These are phyloP conservation scores for Zelleria hepariella DNA, from an alignment of 2,888 invertebrate genomes.

Conservation along the genomic window DNA sequence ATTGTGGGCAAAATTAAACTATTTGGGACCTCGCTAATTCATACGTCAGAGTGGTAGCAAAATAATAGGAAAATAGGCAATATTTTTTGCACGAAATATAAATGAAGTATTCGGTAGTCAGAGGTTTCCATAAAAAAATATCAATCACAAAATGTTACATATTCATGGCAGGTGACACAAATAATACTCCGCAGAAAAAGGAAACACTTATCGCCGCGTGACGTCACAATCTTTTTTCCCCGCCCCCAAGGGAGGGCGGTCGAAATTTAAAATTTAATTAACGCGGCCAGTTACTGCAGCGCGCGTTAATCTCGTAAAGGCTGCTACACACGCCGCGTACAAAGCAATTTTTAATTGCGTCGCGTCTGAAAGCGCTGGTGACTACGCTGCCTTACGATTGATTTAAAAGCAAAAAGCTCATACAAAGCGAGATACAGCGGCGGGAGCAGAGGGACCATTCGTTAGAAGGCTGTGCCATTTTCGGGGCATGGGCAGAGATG, in stretches of 20 bases:
- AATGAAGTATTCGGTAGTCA: background rate
- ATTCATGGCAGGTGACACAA: background rate
- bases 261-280: conserved; percentile 60
- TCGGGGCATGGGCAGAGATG: no score
- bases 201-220: background rate
- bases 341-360: conserved; percentile 65
- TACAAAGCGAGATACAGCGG: background rate
- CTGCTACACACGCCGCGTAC: conserved; percentile 42
- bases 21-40: no score
- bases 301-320: conserved; percentile 54
- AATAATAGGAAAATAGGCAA: background rate
- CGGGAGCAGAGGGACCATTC: no score
- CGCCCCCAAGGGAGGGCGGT: conserved; percentile 28
- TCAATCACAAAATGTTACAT: no score
- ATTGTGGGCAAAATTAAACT: no score
- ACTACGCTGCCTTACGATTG: conserved; percentile 53
- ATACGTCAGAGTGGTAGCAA: no score
- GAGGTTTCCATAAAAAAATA: background rate
- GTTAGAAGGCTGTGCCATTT: no score
- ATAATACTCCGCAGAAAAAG: conserved; percentile 11
- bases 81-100: background rate
- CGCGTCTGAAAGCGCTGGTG: conserved; percentile 33
- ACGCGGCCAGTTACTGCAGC: conserved; percentile 32
- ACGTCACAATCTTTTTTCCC: conserved; percentile 12
- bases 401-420: conserved; percentile 40